A percentile compares a stretch with the other conserved stretches of the same genome.
phyloP scores from a whole-genome alignment of 2,113 vertebrate species.

The Microtus richardsoni region DNA sequence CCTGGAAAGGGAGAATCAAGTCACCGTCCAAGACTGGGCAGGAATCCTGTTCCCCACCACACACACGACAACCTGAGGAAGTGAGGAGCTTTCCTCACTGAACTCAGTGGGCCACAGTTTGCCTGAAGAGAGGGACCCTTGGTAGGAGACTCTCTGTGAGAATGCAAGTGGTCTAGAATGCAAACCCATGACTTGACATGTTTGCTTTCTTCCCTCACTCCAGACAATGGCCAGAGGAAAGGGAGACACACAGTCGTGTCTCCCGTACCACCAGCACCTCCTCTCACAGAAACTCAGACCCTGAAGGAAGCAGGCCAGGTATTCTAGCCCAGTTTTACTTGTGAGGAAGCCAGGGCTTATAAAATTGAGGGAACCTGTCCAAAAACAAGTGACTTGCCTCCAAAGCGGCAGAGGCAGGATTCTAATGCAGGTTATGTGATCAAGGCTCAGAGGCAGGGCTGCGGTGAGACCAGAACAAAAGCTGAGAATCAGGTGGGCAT shows the following conservation, averaged over 20 bases:
- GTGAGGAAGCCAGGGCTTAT: background rate
- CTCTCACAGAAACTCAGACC: background rate
- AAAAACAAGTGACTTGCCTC: background rate
- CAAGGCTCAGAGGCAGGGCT: background rate
- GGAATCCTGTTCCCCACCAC: background rate
- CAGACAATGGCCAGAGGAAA: background rate
- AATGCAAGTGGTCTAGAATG: background rate
- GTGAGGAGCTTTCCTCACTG: background rate
- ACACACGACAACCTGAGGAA: background rate
- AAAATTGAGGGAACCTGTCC: background rate
- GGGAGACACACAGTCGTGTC: background rate
- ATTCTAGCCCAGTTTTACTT: background rate
- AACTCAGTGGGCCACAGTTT: background rate
- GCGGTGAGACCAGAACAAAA: fast-evolving
- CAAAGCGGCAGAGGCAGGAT: background rate
- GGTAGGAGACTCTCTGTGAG: background rate
- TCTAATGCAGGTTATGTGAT: background rate
- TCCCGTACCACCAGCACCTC: fast-evolving
- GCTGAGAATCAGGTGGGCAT: background rate
- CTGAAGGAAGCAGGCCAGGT: background rate
- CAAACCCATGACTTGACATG: background rate
- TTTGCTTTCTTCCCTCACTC: background rate
- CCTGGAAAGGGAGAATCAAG: background rate
- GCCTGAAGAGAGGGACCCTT: background rate
- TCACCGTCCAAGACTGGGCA: background rate